Base-by-base conservation (phyloP, 1,140 invertebrate genomes). In the Rhynchophorus ferrugineus region DNA sequence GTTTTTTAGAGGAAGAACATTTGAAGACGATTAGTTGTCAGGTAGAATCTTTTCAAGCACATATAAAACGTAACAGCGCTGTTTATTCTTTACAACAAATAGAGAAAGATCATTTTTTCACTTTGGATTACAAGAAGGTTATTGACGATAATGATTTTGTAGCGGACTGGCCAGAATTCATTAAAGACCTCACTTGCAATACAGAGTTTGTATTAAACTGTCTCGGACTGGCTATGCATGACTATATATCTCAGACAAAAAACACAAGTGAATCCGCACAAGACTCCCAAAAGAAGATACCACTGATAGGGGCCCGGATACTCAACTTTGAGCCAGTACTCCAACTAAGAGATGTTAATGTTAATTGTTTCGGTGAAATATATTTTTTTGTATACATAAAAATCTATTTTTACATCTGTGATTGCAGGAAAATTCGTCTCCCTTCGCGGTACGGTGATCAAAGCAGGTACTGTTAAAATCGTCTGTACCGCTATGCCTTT, bases 371-470 rank as follows among this genome's bases (percentile, higher is more conserved):
- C 78, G 86, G 86, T 87, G 75, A 69, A 65, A 64, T 17, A 6
- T 42, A 42, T n/a, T 38, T 22, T 33, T 11, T 33, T 42, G 38
- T 47, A 8, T 50, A 58, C 44, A 22, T 17, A 49, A 37, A 44
- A 22, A 9, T 22, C 42, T 43, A 24, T 6, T 20, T 9, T 34
- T 44, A 16, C 19, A 34, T 13, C 8, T 13, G 17, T 51, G 7
- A 34, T 71, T 71, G 20, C 57, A 87, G 87, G 85, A 11, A 91
- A 91, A 75, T 77, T 93, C 58, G 77, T 95, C 1, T 81, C 83
- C 14, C 77, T 94, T 1, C 82, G 83, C 65, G 93, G 93, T 0
- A 91, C 87, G 51, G 87, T 96, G 0, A 87, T 91, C 44, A 76
- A 89, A 65, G 85, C 90, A 6, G 81, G 87, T 13, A 82, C 82